Conservation (phyloP, 2,888 invertebrate genomes). For the Clusia tigrina region DNA sequence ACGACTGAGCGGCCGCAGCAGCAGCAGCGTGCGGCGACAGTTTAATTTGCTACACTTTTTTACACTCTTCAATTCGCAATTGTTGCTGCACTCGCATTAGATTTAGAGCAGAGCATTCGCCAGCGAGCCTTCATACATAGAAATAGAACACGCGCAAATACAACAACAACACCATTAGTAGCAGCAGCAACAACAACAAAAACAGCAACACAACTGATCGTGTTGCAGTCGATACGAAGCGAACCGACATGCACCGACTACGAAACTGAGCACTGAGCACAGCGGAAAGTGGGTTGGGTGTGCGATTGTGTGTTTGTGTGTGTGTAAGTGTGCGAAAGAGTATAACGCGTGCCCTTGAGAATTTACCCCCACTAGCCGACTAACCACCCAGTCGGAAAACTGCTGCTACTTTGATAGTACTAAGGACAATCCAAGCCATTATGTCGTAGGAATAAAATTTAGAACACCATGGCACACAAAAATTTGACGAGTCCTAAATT, state of each 20-base stretch:
- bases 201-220: neutral
- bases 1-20: conserved; percentile 42
- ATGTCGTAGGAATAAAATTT: no score
- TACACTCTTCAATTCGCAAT: conserved; percentile 9
- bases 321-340: conserved; percentile 8
- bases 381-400: no score
- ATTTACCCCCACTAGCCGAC: conserved; percentile 42
- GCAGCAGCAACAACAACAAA: neutral
- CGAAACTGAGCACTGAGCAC: conserved; percentile 30
- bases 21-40: neutral
- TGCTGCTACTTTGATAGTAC: no score
- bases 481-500: no score
- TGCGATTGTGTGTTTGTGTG: conserved; percentile 14
- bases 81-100: conserved; percentile 11
- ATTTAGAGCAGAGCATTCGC: conserved; percentile 8
- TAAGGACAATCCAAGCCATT: no score
- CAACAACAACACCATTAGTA: no score
- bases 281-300: conserved; percentile 18
- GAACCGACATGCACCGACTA: conserved; percentile 22
- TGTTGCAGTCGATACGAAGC: conserved; percentile 21
- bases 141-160: neutral
- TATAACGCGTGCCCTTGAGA: conserved; percentile 52
- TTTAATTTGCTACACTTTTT: neutral
- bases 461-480: no score
- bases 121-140: neutral